Evolutionary conservation across 1,140 invertebrate genomes (phyloP), one percentile per base, ranked within the genome.

Genomic region (Halesus radiatus): DNA sequence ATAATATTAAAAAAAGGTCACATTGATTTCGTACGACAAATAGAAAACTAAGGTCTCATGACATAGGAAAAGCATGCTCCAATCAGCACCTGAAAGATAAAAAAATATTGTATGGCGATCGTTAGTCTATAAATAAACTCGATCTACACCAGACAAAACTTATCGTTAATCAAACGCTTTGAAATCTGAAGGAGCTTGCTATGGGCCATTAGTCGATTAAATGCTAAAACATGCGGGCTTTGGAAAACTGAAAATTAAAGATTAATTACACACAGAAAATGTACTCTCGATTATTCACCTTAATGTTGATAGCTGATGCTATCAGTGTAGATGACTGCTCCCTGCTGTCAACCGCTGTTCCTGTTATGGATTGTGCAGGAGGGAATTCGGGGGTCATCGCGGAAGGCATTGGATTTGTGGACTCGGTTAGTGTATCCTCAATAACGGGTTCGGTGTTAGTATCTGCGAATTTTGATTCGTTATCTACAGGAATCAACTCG

Each of bases 271-370:
- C 79, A 76, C 73, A 52, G 50, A 52, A 76, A 80, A 76, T 26
- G 62, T 58, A 74, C 32, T 62, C 58, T 68, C 53, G 18, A 76
- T 73, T 64, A 83, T 72, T 83, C 82, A 83, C 82, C 82, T 83
- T 83, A 20, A 53, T 76, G 77, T 56, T 70, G 64, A 73, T 26
- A 52, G 77, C 29, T 29, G 79, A 13, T 56, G 13, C 52, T 37
- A 45, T 77, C 20, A 20, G 73, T n/a, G 64, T 16, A 23, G 74
- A 22, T 58, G 72, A 74, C 54, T 62, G 79, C n/a, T 75, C 62
- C 10, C 23, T 53, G 54, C 50, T 53, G 60, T 72, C 82, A 60
- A 53, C 29, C 13, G 53, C 23, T 79, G 80, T 76, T 62, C 79
- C 81, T 83, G 77, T 82, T 66, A 74, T 54, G 80, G 80, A 78